These are phyloP conservation scores for Cantharis nigra DNA, from an alignment of 2,888 invertebrate genomes.

Conservation along the genomic window DNA sequence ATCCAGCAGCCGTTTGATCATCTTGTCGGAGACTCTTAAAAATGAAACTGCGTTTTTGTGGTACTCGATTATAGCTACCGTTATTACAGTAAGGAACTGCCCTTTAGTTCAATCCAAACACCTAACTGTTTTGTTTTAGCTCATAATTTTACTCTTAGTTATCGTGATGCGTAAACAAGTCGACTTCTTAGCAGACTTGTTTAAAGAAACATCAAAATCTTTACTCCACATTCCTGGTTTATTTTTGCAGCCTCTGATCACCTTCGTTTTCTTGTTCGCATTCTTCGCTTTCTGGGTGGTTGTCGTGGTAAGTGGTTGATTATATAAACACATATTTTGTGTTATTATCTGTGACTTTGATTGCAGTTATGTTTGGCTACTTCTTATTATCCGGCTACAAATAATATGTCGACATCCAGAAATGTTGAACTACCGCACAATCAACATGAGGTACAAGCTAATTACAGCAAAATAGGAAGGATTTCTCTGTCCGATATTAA, in stretches of 20 bases:
- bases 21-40: slow-evolving; percentile 76
- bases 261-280: slow-evolving; percentile 75
- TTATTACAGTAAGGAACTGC: slow-evolving; percentile 74
- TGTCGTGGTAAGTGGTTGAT: slow-evolving; percentile 69
- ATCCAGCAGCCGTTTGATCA: slow-evolving; percentile 53
- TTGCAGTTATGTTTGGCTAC: slow-evolving; percentile 76
- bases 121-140: slow-evolving; percentile 57
- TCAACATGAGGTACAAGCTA: slow-evolving; percentile 2
- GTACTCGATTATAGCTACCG: slow-evolving; percentile 83
- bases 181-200: slow-evolving; percentile 80
- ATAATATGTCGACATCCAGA: slow-evolving; percentile 40
- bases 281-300: slow-evolving; percentile 88
- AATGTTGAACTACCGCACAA: background rate
- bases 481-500: slow-evolving; percentile 39
- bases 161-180: slow-evolving; percentile 80
- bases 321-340: background rate
- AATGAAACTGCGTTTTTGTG: slow-evolving; percentile 86
- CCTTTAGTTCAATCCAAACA: background rate
- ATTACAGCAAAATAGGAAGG: slow-evolving; percentile 22
- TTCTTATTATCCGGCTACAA: slow-evolving; percentile 67
- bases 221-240: slow-evolving; percentile 82
- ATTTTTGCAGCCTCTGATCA: slow-evolving; percentile 82
- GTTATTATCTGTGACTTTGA: slow-evolving; percentile 7
- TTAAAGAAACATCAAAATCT: slow-evolving; percentile 89
- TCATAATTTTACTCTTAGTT: slow-evolving; percentile 73